Conservation (phyloP, 2,888 invertebrate species). For the Drosophila peninsularis region DNA sequence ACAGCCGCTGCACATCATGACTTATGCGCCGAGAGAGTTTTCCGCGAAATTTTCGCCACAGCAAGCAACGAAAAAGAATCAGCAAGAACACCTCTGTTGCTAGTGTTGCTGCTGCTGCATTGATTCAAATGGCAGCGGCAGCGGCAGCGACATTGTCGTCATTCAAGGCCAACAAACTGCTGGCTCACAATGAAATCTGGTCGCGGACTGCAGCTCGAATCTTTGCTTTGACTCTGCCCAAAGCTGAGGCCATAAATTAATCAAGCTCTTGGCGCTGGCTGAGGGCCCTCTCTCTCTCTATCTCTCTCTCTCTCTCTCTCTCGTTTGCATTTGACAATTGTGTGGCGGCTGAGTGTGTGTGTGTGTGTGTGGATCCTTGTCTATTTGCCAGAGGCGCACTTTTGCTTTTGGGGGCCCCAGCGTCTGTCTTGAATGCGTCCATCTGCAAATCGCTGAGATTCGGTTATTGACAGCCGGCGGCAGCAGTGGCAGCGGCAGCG, state of each 20-base stretch:
- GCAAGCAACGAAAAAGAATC: conserved; percentile 22
- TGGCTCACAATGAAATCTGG: conserved; percentile 56
- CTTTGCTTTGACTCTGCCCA: conserved; percentile 28
- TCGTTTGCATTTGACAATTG: conserved; percentile 38
- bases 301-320: conserved; percentile 13
- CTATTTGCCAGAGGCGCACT: conserved; percentile 61
- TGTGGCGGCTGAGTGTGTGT: no score
- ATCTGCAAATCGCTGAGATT: conserved; percentile 67
- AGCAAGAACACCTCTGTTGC: conserved; percentile 34
- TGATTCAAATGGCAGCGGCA: conserved; percentile 58
- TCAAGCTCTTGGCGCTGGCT: conserved; percentile 53
- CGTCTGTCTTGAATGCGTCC: conserved; percentile 43
- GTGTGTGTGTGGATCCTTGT: conserved; percentile 50
- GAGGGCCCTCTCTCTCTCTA: not conserved
- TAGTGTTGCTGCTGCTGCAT: conserved; percentile 17
- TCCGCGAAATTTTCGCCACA: conserved; percentile 71
- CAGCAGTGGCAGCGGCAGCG: conserved; percentile 11
- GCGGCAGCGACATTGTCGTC: conserved; percentile 41
- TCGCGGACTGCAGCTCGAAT: conserved; percentile 28
- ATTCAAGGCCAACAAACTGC: conserved; percentile 68
- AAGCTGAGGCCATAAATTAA: conserved; percentile 66
- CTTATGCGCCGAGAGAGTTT: conserved; percentile 64
- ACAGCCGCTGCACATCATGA: conserved; percentile 50
- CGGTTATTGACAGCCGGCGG: conserved; percentile 65
- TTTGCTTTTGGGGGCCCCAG: conserved; percentile 62